These are phyloP conservation scores for Prunella fulvescens DNA, from an alignment of 2,113 vertebrate genomes.

Conservation along the genomic window DNA sequence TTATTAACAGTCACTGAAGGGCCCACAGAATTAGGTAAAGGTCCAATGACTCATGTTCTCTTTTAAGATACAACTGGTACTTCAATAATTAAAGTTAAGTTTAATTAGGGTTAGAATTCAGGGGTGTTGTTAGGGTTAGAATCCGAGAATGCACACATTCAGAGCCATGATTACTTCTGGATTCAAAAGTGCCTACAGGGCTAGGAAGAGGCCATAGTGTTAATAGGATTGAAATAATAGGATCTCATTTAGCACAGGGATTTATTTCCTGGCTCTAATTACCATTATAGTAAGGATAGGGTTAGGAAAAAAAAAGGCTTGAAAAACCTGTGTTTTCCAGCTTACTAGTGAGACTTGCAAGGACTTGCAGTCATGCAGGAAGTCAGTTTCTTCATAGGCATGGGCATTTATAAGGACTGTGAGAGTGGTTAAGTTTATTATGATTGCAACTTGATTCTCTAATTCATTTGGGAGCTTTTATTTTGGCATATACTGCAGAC, in stretches of 20 bases:
- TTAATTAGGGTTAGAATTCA: conserved; percentile 41
- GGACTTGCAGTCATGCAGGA: not conserved
- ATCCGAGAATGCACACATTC: conserved; percentile 18
- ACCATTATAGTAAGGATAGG: not conserved
- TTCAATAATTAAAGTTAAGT: conserved; percentile 46
- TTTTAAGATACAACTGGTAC: conserved; percentile 1
- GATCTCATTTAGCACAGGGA: conserved; percentile 33
- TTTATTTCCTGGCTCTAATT: conserved; percentile 53
- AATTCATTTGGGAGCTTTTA: not conserved
- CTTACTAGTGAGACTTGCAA: not conserved
- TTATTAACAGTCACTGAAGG: not conserved
- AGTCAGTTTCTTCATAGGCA: not conserved
- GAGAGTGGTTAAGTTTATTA: not conserved
- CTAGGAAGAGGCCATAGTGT: conserved; percentile 28
- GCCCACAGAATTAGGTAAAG: not conserved
- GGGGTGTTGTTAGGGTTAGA: conserved; percentile 1
- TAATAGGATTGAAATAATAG: conserved; percentile 56
- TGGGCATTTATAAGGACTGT: not conserved
- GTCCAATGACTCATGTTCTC: not conserved
- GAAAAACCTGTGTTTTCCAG: not conserved
- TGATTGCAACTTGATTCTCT: not conserved
- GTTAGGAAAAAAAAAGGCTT: not conserved
- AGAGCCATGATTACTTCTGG: conserved; percentile 4
- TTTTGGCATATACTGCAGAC: not conserved
- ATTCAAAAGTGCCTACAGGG: conserved; percentile 35